Evolutionary conservation across 2,888 invertebrate species (phyloP), one percentile per base, ranked within the genome.

Genomic region (Octodonta nipae): DNA sequence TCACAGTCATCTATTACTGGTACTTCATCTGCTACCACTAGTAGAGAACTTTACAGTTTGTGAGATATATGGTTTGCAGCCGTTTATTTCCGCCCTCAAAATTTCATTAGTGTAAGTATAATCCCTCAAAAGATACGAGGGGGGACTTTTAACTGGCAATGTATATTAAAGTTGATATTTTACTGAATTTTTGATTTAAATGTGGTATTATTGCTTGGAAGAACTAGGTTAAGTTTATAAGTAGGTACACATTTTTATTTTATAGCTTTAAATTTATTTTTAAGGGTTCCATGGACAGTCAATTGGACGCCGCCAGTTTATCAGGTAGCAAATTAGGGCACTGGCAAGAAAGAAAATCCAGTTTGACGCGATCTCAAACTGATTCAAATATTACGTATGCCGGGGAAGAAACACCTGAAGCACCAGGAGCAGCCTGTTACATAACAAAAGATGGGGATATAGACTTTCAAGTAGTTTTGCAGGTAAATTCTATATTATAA

Each of bases 361-460:
- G 79, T 48, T 37, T 55, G 15, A 75, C 80, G 1, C 70, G 91
- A 30, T 91, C 89, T 0, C 86, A 87, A 52, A 91, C 91, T 0
- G 91, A 92, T 56, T 87, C 89, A 0, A 87, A 89, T 52, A 89
- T 91, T 33, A 83, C 84, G 4, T 89, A 89, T 52, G 74, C 79
- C 0, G 76, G 79, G 2, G 85, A 87, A 43, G 91, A 91, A 52
- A 73, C 84, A 37, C 78, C 82, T 1, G 89, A 91, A 63, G 88
- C 87, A 1, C 78, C 86, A 0, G 91, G 89, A 0, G 83, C 95
- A 0, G 67, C 79, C 12, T 77, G 82, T 55, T 98, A 93, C 54
- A 93, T 96, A 36, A 93, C 91, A 15, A 81, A 82, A 49, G 91
- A 93, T 47, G 96, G 98, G 0, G 86, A 92, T 54, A 78, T 98